A percentile compares a stretch with the other conserved stretches of the same genome.
These are phyloP conservation scores for Zaprionus gabonicus DNA, from an alignment of 1,140 invertebrate species.

Conservation along the genomic window DNA sequence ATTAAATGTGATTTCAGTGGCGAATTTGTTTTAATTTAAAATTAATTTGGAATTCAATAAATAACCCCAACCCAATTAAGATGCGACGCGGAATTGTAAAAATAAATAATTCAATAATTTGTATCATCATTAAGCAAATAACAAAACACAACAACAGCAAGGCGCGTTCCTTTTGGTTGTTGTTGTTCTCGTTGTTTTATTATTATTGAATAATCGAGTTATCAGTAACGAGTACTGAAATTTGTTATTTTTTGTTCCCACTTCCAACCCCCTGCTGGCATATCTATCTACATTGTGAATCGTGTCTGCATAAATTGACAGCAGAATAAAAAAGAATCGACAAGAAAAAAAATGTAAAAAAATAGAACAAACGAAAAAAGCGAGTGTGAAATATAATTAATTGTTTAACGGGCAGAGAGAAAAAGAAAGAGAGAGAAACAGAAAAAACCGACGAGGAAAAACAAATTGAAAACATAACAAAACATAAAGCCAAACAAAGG, in stretches of 20 bases:
- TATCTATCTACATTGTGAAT: slow-evolving; percentile 10
- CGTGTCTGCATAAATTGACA: slow-evolving; percentile 42
- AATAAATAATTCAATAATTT: slow-evolving; percentile 61
- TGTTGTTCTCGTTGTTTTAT: slow-evolving; percentile 22
- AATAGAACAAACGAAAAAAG: slow-evolving; percentile 15
- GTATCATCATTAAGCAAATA: slow-evolving; percentile 49
- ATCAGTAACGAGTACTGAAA: slow-evolving; percentile 46
- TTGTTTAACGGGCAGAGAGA: slow-evolving; percentile 36
- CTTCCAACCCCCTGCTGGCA: neutral
- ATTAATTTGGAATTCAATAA: slow-evolving; percentile 66
- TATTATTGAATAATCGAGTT: slow-evolving; percentile 54
- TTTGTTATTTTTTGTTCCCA: slow-evolving; percentile 19
- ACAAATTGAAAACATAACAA: slow-evolving; percentile 18
- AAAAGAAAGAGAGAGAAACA: slow-evolving; percentile 13
- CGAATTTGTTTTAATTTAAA: slow-evolving; percentile 60
- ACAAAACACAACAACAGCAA: slow-evolving; percentile 19
- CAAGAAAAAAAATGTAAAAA: neutral
- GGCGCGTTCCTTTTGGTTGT: slow-evolving; percentile 3
- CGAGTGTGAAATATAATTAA: slow-evolving; percentile 56
- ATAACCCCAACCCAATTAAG: slow-evolving; percentile 58
- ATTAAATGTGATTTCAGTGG: slow-evolving; percentile 68
- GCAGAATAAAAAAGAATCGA: slow-evolving; percentile 21
- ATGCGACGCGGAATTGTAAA: slow-evolving; percentile 42
- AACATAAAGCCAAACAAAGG: slow-evolving; percentile 13
- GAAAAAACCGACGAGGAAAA: slow-evolving; percentile 9